Base-by-base conservation (phyloP, 2,888 invertebrate genomes). In the Athrips mouffetella region DNA sequence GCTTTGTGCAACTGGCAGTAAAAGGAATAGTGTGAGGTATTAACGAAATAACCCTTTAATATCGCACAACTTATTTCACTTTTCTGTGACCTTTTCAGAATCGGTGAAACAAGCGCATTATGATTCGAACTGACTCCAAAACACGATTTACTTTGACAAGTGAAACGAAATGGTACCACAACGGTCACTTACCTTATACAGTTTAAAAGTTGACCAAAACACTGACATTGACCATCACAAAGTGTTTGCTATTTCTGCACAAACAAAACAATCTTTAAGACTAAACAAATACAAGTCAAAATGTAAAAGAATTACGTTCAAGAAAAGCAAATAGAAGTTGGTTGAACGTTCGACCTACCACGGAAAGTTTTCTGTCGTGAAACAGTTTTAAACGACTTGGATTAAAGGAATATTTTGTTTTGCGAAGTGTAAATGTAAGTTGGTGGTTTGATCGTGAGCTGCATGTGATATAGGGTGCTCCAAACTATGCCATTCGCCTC, bases 151-250 rank as follows among this genome's bases (percentile, higher is more conserved):
- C 35, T 52, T 41, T 46, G 50, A 49, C 49, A 49, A 46, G 49
- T 47, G 51, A 51, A 50, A 49, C 45, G 8, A 18, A 16, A 10
- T 62, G 60, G 59, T 67, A 63, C 64, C 60, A 62, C 58, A 58
- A 60, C 57, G 59, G 60, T 61, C 58, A 41, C 49, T 54, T 54
- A 55, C 75, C 73, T 62, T 75, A 68, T 72, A 70, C 57, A 68
- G 77, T 69, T 70, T 72, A 75, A 72, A 75, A 45, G 70, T 75
- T 73, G 62, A 70, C 72, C 66, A 60, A 68, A 65, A 70, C 67
- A 64, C 65, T 63, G 59, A 55, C 61, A 70, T 52, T 60, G 62
- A 45, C 56, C 59, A 51, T 52, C 53, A 57, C n/a, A 5, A 27
- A 27, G 2, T n/a, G n/a, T 27, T 23, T 5, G 23, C 23, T 5